phyloP scores from a whole-genome alignment of 2,888 invertebrate genomes.

The Congeria kusceri region DNA sequence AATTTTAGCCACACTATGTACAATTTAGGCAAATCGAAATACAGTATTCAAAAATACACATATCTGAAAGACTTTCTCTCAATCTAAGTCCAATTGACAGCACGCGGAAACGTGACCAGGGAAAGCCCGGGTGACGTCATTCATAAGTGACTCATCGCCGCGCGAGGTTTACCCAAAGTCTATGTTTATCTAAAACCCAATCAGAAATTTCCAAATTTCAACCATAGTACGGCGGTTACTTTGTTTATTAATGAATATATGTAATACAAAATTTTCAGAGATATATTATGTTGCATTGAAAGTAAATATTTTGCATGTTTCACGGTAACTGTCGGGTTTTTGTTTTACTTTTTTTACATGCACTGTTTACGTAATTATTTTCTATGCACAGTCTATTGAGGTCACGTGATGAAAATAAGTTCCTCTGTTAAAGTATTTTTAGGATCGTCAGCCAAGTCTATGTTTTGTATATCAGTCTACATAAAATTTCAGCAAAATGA shows the following conservation, averaged over 20 bases:
- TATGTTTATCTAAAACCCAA: no score
- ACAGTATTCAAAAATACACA: neutral
- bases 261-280: neutral
- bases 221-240: no score
- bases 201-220: no score
- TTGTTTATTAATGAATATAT: no score
- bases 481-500: slow-evolving; percentile 12
- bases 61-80: neutral
- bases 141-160: slow-evolving; percentile 64
- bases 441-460: neutral
- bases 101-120: slow-evolving; percentile 42
- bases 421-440: slow-evolving; percentile 24
- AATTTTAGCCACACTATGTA: no score
- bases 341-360: neutral
- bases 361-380: neutral
- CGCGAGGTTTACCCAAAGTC: slow-evolving; percentile 58
- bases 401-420: slow-evolving; percentile 69
- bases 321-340: slow-evolving; percentile 64
- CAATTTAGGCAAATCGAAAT: neutral
- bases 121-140: slow-evolving; percentile 74
- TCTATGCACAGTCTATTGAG: slow-evolving; percentile 3
- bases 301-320: slow-evolving; percentile 62
- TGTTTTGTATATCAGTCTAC: neutral
- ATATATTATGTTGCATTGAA: neutral
- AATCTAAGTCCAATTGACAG: slow-evolving; percentile 9